Evolutionary conservation across 2,888 invertebrate species (phyloP).

Genomic region (Synanthedon formicaeformis): DNA sequence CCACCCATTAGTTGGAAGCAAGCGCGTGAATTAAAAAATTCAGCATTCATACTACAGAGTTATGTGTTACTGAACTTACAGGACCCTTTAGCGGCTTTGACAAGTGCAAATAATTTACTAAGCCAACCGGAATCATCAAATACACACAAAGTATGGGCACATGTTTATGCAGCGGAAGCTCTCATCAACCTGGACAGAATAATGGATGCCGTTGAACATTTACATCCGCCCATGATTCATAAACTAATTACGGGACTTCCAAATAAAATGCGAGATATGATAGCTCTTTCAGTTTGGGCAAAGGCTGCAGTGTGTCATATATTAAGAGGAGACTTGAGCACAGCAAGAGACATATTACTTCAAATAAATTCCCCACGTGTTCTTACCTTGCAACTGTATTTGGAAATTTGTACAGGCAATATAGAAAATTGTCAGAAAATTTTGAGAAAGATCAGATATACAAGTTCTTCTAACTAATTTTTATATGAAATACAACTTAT

Average conservation of each 20-base stretch:
- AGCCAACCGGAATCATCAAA: slow-evolving; percentile 73
- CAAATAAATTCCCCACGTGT: slow-evolving; percentile 62
- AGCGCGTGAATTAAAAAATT: slow-evolving; percentile 71
- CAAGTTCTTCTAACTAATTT: slow-evolving; percentile 19
- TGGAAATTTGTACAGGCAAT: slow-evolving; percentile 68
- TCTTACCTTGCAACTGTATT: slow-evolving; percentile 66
- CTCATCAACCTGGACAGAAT: slow-evolving; percentile 85
- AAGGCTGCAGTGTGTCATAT: slow-evolving; percentile 65
- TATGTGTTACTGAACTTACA: slow-evolving; percentile 88
- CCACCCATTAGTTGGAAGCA: slow-evolving; percentile 73
- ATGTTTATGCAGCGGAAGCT: slow-evolving; percentile 91
- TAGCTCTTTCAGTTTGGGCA: slow-evolving; percentile 65
- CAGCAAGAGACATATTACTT: slow-evolving; percentile 56
- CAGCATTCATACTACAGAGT: slow-evolving; percentile 82
- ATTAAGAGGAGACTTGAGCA: slow-evolving; percentile 53
- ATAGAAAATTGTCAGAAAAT: slow-evolving; percentile 62
- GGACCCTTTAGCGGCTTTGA: slow-evolving; percentile 83
- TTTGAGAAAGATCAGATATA: slow-evolving; percentile 48
- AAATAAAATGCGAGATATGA: slow-evolving; percentile 54
- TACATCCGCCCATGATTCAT: slow-evolving; percentile 81
- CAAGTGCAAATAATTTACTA: slow-evolving; percentile 81
- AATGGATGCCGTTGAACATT: slow-evolving; percentile 84
- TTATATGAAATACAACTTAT: too few relatives aligned
- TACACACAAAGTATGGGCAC: slow-evolving; percentile 79
- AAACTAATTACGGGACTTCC: slow-evolving; percentile 57